phyloP scores from a whole-genome alignment of 2,888 invertebrate species.

The Idaea straminata region DNA sequence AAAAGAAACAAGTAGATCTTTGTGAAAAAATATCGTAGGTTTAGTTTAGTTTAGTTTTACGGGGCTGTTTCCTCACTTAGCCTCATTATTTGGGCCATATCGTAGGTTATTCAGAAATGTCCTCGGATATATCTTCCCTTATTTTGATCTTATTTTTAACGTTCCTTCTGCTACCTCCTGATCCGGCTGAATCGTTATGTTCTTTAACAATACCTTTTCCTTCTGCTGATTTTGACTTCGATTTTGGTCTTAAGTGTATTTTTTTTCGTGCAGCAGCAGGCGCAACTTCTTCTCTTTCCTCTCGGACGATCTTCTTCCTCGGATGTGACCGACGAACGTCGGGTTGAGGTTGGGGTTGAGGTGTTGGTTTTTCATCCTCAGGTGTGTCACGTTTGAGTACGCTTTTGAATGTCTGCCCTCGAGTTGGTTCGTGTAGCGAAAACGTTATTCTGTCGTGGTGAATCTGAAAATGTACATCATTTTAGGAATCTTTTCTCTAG shows the following conservation, averaged over 20 bases:
- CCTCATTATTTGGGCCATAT: too few relatives aligned
- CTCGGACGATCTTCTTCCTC: conserved; percentile 39
- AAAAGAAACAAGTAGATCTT: too few relatives aligned
- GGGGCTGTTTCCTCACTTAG: too few relatives aligned
- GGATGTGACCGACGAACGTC: conserved; percentile 26
- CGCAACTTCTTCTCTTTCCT: conserved; percentile 24
- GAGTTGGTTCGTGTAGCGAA: conserved; percentile 66
- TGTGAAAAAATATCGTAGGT: neutral
- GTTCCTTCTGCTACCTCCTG: conserved; percentile 31
- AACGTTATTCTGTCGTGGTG: conserved; percentile 73
- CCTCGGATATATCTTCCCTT: conserved; percentile 64
- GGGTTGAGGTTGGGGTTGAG: conserved; percentile 24
- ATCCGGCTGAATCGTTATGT: conserved; percentile 51
- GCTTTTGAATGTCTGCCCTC: conserved; percentile 72
- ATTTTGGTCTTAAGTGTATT: conserved; percentile 40
- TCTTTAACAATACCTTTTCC: conserved; percentile 62
- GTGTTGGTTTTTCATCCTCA: conserved; percentile 42
- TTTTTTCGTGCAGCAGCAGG: conserved; percentile 41
- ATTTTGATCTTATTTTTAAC: conserved; percentile 63
- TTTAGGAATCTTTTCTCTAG: neutral
- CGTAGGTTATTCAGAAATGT: conserved; percentile 53
- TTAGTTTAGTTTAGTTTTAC: too few relatives aligned
- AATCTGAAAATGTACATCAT: conserved; percentile 41
- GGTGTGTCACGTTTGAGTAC: conserved; percentile 60
- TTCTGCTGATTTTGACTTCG: conserved; percentile 46